Percentiles rank a stretch among this genome's conserved stretches.
phyloP scores from a whole-genome alignment of 1,140 invertebrate species.

The Meloidogyne hapla region DNA sequence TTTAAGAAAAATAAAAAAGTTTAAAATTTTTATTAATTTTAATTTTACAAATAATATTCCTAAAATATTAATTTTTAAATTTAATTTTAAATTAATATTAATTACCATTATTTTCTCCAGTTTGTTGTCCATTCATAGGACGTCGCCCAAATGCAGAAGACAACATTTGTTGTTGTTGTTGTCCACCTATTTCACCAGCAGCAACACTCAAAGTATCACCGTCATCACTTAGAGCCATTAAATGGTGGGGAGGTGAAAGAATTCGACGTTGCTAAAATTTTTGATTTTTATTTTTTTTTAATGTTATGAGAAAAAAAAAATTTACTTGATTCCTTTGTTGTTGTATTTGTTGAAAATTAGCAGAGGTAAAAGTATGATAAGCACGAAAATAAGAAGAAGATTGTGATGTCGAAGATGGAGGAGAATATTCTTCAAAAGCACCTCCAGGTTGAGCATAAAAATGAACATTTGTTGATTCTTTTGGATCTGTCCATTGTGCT shows the following conservation, averaged over 20 bases:
- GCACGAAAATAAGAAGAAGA: slow-evolving; percentile 10
- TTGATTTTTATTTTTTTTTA: no score
- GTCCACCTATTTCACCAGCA: slow-evolving; percentile 24
- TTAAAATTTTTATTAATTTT: no score
- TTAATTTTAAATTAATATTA: neutral
- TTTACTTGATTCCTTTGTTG: slow-evolving; percentile 13
- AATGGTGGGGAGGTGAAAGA: slow-evolving; percentile 22
- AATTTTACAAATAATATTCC: no score
- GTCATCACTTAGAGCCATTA: slow-evolving; percentile 28
- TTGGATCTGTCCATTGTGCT: neutral
- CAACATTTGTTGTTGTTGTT: neutral
- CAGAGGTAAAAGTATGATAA: slow-evolving; percentile 22
- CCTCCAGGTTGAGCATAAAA: neutral
- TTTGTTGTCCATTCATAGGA: neutral
- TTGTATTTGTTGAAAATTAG: slow-evolving; percentile 12
- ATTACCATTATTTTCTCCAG: neutral
- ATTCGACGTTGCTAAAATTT: neutral
- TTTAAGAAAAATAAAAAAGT: no score
- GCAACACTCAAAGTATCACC: slow-evolving; percentile 26
- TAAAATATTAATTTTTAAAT: no score
- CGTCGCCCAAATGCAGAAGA: neutral
- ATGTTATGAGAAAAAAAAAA: no score
- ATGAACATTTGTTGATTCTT: neutral
- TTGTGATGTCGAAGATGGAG: neutral
- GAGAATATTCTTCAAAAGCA: neutral